These are phyloP conservation scores for Dolichotis patagonum DNA, from an alignment of 2,113 vertebrate genomes.

Conservation along the genomic window DNA sequence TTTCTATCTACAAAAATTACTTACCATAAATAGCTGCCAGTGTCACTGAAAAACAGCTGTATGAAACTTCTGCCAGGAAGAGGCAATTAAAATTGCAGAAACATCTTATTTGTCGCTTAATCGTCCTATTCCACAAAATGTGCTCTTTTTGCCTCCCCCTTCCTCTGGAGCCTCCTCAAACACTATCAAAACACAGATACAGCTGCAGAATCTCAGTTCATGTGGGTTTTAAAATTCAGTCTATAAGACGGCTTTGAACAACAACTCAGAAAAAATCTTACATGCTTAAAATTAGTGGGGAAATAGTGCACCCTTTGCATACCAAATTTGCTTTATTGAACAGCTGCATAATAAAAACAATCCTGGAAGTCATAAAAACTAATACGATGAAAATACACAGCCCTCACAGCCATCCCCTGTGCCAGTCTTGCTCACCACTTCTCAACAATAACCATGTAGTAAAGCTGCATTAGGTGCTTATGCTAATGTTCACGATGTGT, in stretches of 20 bases:
- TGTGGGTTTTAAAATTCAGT: slow-evolving; percentile 13
- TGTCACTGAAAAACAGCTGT: slow-evolving; percentile 80
- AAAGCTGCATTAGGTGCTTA: neutral
- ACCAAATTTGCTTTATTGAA: slow-evolving; percentile 19
- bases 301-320: neutral
- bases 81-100: slow-evolving; percentile 72
- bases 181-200: neutral
- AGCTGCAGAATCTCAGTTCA: slow-evolving; percentile 7
- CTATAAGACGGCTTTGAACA: slow-evolving; percentile 33
- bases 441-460: slow-evolving; percentile 12
- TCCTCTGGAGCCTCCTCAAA: slow-evolving; percentile 9
- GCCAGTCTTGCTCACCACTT: neutral
- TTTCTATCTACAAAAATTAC: slow-evolving; percentile 69
- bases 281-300: neutral
- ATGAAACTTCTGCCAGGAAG: slow-evolving; percentile 76
- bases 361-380: slow-evolving; percentile 4
- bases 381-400: neutral
- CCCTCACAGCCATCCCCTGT: neutral
- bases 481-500: neutral
- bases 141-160: neutral
- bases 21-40: slow-evolving; percentile 78
- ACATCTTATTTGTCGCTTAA: slow-evolving; percentile 35
- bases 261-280: neutral
- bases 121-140: slow-evolving; percentile 50
- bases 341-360: slow-evolving; percentile 36